Conservation (phyloP, 64 coral and sea anemone species). For the Montipora sp. region DNA sequence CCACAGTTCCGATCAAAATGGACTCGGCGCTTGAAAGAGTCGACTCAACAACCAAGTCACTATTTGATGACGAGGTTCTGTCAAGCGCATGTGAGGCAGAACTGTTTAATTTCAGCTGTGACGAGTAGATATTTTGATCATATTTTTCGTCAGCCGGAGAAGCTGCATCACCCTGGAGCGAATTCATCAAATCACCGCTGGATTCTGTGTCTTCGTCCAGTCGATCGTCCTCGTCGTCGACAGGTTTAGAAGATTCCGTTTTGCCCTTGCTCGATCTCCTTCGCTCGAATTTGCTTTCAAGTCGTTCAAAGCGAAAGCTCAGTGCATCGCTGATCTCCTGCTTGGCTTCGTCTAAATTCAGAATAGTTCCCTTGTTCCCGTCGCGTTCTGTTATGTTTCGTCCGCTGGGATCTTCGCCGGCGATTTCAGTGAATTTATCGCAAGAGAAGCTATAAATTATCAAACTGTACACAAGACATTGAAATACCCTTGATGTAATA, state of each 20-base stretch:
- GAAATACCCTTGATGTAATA: background rate
- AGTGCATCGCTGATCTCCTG: background rate
- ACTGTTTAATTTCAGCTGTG: background rate
- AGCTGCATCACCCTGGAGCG: background rate
- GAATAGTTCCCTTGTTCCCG: background rate
- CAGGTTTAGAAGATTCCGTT: background rate
- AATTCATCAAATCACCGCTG: background rate
- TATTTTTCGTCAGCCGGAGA: background rate
- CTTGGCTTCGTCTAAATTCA: background rate
- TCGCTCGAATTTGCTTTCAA: background rate
- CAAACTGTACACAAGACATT: conserved; percentile 3
- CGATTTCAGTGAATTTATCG: conserved; percentile 5
- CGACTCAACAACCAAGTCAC: background rate
- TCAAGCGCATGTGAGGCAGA: background rate
- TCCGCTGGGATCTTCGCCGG: background rate
- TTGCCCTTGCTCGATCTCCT: background rate
- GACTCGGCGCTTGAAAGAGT: background rate
- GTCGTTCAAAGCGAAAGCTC: background rate
- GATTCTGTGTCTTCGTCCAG: background rate
- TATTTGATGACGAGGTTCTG: background rate
- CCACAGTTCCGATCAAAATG: background rate
- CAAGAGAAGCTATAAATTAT: conserved; percentile 23
- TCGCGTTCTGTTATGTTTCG: background rate
- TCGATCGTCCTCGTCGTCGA: background rate
- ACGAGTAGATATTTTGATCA: background rate